Conservation (phyloP, 2,113 vertebrate species). For the Sterrhoptilus dennistouni region DNA sequence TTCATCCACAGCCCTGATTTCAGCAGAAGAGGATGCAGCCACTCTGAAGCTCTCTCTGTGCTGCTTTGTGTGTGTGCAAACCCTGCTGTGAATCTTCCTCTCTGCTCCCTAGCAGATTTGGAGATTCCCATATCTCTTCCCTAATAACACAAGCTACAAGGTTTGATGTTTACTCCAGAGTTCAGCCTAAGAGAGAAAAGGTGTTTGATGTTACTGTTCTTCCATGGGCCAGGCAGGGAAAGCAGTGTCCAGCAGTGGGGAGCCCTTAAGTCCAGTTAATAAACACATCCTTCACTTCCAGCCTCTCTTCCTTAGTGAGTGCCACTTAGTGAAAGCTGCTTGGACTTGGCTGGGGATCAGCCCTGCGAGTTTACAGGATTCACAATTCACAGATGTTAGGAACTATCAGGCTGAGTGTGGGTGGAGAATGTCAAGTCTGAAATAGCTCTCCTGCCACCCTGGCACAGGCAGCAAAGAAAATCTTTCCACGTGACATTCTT, state of each 20-base stretch:
- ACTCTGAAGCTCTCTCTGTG: neutral
- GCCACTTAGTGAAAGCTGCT: conserved; percentile 65
- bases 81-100: neutral
- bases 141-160: neutral
- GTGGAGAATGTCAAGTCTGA: conserved; percentile 82
- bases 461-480: conserved; percentile 74
- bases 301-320: conserved; percentile 43
- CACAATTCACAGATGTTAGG: conserved; percentile 89
- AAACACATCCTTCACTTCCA: conserved; percentile 57
- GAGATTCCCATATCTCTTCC: neutral
- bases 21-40: neutral
- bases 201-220: neutral
- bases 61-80: neutral
- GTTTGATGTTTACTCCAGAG: neutral
- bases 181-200: neutral
- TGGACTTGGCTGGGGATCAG: conserved; percentile 71
- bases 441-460: conserved; percentile 81
- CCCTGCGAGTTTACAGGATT: conserved; percentile 68
- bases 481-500: conserved; percentile 76
- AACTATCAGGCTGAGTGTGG: conserved; percentile 78
- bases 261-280: conserved; percentile 25
- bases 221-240: neutral
- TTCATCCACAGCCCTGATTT: neutral
- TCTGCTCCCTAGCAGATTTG: neutral
- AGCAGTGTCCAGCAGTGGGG: neutral